Conservation (phyloP, 2,797 vertebrate species). For the Xenentodon cancila region DNA sequence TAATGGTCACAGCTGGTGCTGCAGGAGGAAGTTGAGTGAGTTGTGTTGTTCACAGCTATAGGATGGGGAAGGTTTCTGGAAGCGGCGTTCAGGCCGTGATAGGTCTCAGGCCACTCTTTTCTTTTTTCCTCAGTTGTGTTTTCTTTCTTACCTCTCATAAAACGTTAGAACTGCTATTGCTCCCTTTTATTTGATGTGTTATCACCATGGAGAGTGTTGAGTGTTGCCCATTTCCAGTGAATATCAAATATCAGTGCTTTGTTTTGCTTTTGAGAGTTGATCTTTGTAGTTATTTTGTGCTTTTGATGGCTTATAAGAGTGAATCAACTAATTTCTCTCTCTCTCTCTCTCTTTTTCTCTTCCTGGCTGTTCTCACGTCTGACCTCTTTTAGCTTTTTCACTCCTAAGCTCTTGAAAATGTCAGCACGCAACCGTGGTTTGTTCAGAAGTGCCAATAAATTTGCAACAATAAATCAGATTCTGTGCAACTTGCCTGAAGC, state of each 20-base stretch:
- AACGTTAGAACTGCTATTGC: conserved; percentile 26
- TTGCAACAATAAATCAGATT: conserved; percentile 52
- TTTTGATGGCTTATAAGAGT: background rate
- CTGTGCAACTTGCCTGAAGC: conserved; percentile 23
- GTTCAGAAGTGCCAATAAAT: conserved; percentile 35
- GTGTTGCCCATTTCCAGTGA: conserved; percentile 6
- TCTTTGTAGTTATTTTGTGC: background rate
- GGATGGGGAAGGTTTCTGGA: conserved; percentile 58
- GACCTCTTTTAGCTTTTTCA: conserved; percentile 9
- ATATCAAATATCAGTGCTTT: conserved; percentile 26
- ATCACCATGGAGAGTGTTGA: conserved; percentile 19
- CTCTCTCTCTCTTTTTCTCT: background rate
- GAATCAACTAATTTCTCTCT: background rate
- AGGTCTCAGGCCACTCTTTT: conserved; percentile 22
- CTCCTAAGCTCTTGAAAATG: conserved; percentile 14
- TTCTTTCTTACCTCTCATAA: conserved; percentile 18
- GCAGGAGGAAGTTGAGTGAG: conserved; percentile 52
- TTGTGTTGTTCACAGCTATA: conserved; percentile 60
- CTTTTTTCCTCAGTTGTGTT: conserved; percentile 20
- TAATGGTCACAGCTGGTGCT: conserved; percentile 45
- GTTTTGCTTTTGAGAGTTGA: background rate
- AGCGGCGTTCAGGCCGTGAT: conserved; percentile 30
- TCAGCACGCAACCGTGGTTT: conserved; percentile 13
- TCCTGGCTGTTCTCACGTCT: conserved; percentile 1
- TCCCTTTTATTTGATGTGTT: conserved; percentile 19